Conservation (phyloP, 92 coral and sea anemone species). For the Phenganax stokvisi region DNA sequence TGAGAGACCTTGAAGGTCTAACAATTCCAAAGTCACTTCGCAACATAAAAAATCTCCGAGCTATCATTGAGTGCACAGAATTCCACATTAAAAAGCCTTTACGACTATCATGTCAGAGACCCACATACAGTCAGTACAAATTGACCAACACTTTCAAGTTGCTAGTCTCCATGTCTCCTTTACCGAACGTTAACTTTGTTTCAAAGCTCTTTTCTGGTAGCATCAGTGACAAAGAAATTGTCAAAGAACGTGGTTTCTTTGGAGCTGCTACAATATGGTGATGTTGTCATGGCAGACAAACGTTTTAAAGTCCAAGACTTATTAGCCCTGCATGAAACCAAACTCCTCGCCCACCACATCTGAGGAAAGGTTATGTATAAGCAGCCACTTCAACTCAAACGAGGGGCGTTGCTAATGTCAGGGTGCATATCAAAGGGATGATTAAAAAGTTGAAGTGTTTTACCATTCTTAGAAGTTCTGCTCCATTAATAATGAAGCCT, state of each 20-base stretch:
- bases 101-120: constrained; percentile 6
- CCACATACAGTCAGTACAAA: constrained; percentile 55
- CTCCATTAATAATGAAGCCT: constrained; percentile 60
- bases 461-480: constrained; percentile 54
- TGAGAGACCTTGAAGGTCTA: background rate
- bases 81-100: constrained; percentile 58
- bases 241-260: background rate
- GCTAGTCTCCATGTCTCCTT: constrained; percentile 58
- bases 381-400: constrained; percentile 66
- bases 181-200: constrained; percentile 56
- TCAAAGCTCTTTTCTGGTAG: constrained; percentile 27
- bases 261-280: constrained; percentile 49
- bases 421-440: constrained; percentile 72
- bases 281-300: constrained; percentile 58
- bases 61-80: constrained; percentile 62
- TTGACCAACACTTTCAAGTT: constrained; percentile 60
- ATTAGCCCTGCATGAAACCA: constrained; percentile 51
- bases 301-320: constrained; percentile 52
- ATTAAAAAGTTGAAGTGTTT: constrained; percentile 59
- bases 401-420: constrained; percentile 60
- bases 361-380: constrained; percentile 46
- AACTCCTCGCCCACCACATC: constrained; percentile 53
- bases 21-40: background rate
- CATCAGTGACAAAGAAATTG: too few species aligned
- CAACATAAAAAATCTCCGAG: constrained; percentile 49